A percentile compares a stretch with the other conserved stretches of the same genome.
phyloP scores from a whole-genome alignment of 92 coral and sea anemone genomes.

The Phenganax marumi region DNA sequence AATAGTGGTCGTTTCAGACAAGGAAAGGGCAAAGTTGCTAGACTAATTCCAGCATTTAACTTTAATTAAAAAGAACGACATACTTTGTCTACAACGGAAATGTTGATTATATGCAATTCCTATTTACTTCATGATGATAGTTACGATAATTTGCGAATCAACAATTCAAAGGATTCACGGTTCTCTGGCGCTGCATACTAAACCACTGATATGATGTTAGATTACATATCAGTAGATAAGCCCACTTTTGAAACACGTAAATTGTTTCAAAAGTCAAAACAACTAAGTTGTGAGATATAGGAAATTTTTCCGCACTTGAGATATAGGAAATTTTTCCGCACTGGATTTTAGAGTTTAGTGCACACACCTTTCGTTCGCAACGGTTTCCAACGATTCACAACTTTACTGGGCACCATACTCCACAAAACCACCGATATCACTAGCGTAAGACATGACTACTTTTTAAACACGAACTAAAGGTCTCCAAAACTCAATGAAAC shows the following conservation, averaged over 20 bases:
- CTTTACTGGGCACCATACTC: too few species aligned
- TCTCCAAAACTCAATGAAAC: too few species aligned
- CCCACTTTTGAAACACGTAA: not conserved
- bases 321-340: not conserved
- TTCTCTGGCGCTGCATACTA: conserved; percentile 17
- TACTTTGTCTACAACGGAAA: conserved; percentile 43
- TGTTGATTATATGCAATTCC: conserved; percentile 19
- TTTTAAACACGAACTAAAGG: too few species aligned
- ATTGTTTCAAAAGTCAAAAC: conserved; percentile 5
- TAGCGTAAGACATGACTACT: too few species aligned
- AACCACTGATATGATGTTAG: conserved; percentile 21
- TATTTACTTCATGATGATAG: conserved; percentile 18
- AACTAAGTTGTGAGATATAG: not conserved
- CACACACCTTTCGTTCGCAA: not conserved
- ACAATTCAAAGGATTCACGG: conserved; percentile 13
- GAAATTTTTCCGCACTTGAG: not conserved
- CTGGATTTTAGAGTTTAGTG: not conserved
- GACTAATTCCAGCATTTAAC: conserved; percentile 31
- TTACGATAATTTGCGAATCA: conserved; percentile 10
- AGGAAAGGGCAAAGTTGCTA: conserved; percentile 17
- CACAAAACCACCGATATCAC: too few species aligned
- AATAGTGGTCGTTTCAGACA: conserved; percentile 1
- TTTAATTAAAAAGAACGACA: conserved; percentile 45
- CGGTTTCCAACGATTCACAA: too few species aligned
- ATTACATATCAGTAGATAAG: conserved; percentile 22